Evolutionary conservation across 35 echinoderm and acorn worm genomes (phyloP), one percentile per base, ranked within the genome.

Genomic region (Eucidaris tribuloides): DNA sequence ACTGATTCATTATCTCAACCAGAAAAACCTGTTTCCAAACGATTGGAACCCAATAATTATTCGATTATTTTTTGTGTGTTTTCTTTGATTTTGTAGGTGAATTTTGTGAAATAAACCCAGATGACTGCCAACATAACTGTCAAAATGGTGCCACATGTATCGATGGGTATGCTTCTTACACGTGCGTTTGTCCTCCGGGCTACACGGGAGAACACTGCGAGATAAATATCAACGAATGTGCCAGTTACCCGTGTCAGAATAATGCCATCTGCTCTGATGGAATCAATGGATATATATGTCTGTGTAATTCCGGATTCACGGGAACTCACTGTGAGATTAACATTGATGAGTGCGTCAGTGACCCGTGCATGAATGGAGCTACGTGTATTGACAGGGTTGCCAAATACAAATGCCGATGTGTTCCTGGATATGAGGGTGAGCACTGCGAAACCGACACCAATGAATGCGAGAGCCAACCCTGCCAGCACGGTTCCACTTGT

Each of bases 201-300:
- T 89, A 71, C 48, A 71, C 78, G 32, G 90, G 90, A 5, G 48
- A 65, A 31, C 38, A 76, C 77, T 92, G 90, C 42, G 59, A 55
- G 24, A 81, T 50, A 23, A 87, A 89, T 39, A 84, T 89, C 20
- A 45, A 94, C 58, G 91, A 89, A 63, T 94, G 91, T 74, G 70
- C 42, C 23, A 84, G 74, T 24, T 63, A 84, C 49, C 91, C 91
- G 2, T 94, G 91, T 72, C 48, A 82, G 4, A 81, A 84, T 23
- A 89, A 80, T 44, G 81, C 71, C 9, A 70, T 82, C 2, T 94
- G 92, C 52, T 63, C 49, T 22, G 82, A 94, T 59, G 56, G 50
- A 27, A 60, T 82, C 35, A 62, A 78, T 61, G 61, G 62, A 42
- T 94, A 42, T 35, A 38, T 78, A 18, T 94, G 91, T 34, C 42